These are phyloP conservation scores for Nannoperca obscura DNA, from an alignment of 2,797 vertebrate genomes.

Conservation along the genomic window DNA sequence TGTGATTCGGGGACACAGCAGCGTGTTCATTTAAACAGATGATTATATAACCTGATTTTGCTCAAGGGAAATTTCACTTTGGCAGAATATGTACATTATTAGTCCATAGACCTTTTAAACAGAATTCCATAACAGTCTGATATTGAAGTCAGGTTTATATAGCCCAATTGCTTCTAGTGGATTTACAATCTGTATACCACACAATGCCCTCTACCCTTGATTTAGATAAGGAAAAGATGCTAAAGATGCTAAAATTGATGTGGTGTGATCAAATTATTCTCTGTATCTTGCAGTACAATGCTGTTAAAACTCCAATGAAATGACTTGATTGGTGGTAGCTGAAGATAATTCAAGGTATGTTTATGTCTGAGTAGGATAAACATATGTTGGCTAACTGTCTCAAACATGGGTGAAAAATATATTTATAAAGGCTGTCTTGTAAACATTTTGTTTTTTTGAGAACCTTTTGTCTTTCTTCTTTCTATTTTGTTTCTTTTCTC, in stretches of 20 bases:
- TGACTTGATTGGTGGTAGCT: background rate
- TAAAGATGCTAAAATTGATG: too few species aligned
- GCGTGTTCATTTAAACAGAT: slow-evolving; percentile 18
- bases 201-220: too few species aligned
- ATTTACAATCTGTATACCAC: too few species aligned
- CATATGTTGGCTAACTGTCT: slow-evolving; percentile 7
- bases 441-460: background rate
- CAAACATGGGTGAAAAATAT: background rate
- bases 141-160: background rate
- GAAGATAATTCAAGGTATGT: slow-evolving; percentile 14
- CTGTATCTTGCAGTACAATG: background rate
- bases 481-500: background rate
- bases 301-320: slow-evolving; percentile 13
- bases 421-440: too few species aligned
- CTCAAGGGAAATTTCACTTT: slow-evolving; percentile 35
- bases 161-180: too few species aligned
- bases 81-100: slow-evolving; percentile 11
- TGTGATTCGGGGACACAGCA: slow-evolving; percentile 37
- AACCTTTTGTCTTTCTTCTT: background rate
- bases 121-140: slow-evolving; percentile 10
- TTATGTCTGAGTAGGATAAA: slow-evolving; percentile 28
- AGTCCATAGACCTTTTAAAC: background rate
- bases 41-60: slow-evolving; percentile 31
- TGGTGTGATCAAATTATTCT: background rate
- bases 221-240: too few species aligned